Evolutionary conservation across 2,888 invertebrate genomes (phyloP), one percentile per base, ranked within the genome.

Genomic region (Leptinotarsa tumamoca): DNA sequence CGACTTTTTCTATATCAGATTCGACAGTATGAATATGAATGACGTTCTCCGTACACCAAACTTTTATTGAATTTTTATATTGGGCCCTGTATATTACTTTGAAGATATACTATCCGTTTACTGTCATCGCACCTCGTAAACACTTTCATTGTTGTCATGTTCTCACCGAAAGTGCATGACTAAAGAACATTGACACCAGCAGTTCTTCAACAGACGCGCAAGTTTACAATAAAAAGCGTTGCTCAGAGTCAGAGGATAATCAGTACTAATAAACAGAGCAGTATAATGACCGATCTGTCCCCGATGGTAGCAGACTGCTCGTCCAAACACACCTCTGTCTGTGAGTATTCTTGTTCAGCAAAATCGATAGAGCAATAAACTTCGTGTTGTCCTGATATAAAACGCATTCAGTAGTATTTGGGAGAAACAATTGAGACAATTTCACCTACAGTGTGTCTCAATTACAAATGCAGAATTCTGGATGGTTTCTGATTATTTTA

Each of bases 201-300:
- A 58, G 58, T 58, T 58, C 23, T 27, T 15, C 58, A 23, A 4
- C 58, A 58, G 23, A 58, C 58, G 58, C 58, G 27, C 58, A 58
- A 27, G 27, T 58, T 27, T 58, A 58, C 58, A 58, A 58, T 58
- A 58, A 58, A 58, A 58, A 58, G 15, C 58, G n/a, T 23, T 15
- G 14, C 23, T 58, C 21, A 58, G 13, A 58, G 23, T 58, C 56
- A 21, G 58, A 58, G 23, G 58, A 58, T 58, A 58, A 58, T 58
- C 58, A 58, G 58, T 58, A 58, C 58, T 58, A 58, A 58, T 58
- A 58, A 58, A 27, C 23, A 58, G 5, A 21, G 58, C 58, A 14
- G 58, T 23, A 58, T 58, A 58, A 58, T 23, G 58, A 58, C 58
- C 58, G 58, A 58, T 58, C 58, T 58, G 58, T 58, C 58, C 58